These are phyloP conservation scores for Cherax quadricarinatus DNA, from an alignment of 1,140 invertebrate genomes.

Conservation along the genomic window DNA sequence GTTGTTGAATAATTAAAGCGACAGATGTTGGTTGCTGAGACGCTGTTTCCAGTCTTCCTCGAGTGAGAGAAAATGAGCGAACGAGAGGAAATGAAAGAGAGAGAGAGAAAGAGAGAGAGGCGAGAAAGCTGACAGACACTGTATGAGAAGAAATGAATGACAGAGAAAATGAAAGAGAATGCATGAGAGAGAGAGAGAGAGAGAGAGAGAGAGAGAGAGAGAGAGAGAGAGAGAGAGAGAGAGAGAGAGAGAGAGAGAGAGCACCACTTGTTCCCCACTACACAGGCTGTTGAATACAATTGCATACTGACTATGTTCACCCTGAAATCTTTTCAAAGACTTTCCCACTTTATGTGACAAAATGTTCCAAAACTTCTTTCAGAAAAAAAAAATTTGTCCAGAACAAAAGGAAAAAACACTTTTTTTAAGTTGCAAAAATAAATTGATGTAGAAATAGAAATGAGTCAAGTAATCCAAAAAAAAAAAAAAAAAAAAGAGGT, in stretches of 20 bases:
- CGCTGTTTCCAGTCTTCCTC: not conserved
- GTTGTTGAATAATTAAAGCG: slow-evolving; percentile 4
- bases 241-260: slow-evolving; percentile 41
- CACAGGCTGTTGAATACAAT: not conserved
- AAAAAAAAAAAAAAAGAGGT: not conserved
- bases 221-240: slow-evolving; percentile 28
- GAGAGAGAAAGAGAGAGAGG: slow-evolving; percentile 29
- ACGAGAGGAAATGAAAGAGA: slow-evolving; percentile 14
- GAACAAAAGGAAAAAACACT: too few relatives aligned
- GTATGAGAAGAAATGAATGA: too few relatives aligned
- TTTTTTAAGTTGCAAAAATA: too few relatives aligned
- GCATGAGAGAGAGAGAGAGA: slow-evolving; percentile 25
- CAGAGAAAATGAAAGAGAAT: not conserved
- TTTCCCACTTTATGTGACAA: not conserved
- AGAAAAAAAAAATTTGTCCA: too few relatives aligned
- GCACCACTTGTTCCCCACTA: not conserved
- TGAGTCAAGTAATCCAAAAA: not conserved
- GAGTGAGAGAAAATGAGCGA: not conserved
- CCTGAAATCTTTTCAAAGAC: not conserved
- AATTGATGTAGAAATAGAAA: too few relatives aligned
- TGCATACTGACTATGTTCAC: too few relatives aligned
- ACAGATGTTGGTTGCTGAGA: slow-evolving; percentile 11
- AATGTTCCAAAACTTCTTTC: not conserved
- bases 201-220: slow-evolving; percentile 40
- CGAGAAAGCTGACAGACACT: not conserved